phyloP scores from a whole-genome alignment of 2,888 invertebrate genomes.

The Smittia aterrima region DNA sequence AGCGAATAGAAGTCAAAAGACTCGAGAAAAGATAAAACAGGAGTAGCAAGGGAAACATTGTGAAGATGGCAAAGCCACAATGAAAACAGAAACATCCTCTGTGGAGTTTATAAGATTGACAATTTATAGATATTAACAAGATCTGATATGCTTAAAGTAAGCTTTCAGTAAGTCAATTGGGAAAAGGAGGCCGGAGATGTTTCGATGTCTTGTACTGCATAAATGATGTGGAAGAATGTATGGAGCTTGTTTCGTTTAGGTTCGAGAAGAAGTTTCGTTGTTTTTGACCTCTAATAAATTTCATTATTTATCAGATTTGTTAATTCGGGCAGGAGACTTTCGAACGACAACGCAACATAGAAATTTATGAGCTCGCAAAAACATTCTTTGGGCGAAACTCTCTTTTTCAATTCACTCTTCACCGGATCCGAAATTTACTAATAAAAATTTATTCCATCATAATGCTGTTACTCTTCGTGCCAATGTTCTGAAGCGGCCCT shows the following conservation, averaged over 20 bases:
- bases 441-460: constrained; percentile 33
- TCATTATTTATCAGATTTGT: constrained; percentile 38
- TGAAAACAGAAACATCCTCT: neutral
- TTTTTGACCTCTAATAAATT: constrained; percentile 33
- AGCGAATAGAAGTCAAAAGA: neutral
- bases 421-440: constrained; percentile 1
- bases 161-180: constrained; percentile 12
- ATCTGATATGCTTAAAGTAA: constrained; percentile 30
- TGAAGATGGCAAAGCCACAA: neutral
- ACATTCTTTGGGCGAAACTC: neutral
- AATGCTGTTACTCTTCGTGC: constrained; percentile 1
- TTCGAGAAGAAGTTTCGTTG: neutral
- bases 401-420: neutral
- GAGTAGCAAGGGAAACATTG: neutral
- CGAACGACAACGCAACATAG: neutral
- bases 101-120: constrained; percentile 23
- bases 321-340: constrained; percentile 4
- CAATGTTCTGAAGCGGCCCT: neutral
- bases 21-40: neutral
- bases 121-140: constrained; percentile 39
- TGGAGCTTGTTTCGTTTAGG: neutral
- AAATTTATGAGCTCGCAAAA: neutral
- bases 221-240: neutral
- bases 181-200: neutral
- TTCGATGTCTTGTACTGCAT: neutral